Evolutionary conservation across 2,113 vertebrate genomes (phyloP).

Genomic region (Equus przewalskii): DNA sequence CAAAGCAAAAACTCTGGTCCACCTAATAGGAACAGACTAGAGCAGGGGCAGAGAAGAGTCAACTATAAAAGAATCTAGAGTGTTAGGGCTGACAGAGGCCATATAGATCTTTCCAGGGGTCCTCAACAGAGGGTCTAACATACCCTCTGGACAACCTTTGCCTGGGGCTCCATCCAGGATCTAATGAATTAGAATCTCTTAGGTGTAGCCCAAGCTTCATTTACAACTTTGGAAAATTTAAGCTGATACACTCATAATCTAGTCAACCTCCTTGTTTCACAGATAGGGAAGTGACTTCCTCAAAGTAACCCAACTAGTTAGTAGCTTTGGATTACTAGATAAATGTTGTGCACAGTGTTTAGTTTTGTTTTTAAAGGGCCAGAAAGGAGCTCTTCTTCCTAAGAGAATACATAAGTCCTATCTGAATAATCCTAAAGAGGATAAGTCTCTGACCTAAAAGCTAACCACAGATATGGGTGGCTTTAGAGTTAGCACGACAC

Average conservation of each 20-base stretch:
- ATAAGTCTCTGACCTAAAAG: not conserved
- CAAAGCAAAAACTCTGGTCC: constrained; percentile 3
- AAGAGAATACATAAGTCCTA: not conserved
- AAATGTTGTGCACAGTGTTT: not conserved
- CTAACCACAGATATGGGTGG: not conserved
- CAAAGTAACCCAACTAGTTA: not conserved
- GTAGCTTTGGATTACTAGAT: not conserved
- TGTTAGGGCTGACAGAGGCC: not conserved
- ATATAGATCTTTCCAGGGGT: not conserved
- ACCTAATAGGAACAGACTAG: not conserved
- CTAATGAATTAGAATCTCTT: not conserved
- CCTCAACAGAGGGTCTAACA: not conserved
- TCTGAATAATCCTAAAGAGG: not conserved
- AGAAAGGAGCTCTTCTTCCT: not conserved
- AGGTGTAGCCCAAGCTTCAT: not conserved
- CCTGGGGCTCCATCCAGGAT: not conserved
- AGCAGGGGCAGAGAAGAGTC: not conserved
- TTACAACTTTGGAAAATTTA: not conserved
- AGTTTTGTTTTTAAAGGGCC: constrained; percentile 43
- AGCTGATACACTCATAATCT: not conserved
- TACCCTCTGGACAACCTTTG: not conserved
- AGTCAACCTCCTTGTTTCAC: not conserved
- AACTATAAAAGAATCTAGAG: not conserved
- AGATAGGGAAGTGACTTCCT: not conserved
- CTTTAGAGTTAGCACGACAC: not conserved